phyloP scores from a whole-genome alignment of 2,113 vertebrate genomes.

The Dipodomys spectabilis region DNA sequence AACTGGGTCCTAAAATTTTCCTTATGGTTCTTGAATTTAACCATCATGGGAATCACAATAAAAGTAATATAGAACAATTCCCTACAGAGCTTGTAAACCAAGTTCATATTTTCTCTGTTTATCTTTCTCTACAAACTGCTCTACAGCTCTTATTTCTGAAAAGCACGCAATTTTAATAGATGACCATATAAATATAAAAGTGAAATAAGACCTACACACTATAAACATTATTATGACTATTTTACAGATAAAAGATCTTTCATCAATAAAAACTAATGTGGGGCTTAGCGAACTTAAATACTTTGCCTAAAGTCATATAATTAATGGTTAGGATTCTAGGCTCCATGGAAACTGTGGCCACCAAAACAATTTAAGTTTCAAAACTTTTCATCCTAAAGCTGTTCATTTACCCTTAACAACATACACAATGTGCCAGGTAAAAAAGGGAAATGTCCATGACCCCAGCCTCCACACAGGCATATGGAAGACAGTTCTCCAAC shows the following conservation, averaged over 20 bases:
- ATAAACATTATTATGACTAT: constrained; percentile 19
- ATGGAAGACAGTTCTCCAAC: neutral
- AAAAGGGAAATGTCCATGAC: neutral
- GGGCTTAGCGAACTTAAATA: neutral
- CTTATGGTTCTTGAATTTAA: constrained; percentile 26
- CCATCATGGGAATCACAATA: constrained; percentile 12
- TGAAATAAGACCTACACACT: constrained; percentile 32
- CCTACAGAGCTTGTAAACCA: neutral
- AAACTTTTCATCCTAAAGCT: neutral
- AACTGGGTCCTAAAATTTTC: neutral
- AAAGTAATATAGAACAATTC: neutral
- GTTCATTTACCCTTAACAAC: neutral
- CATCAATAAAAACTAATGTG: neutral
- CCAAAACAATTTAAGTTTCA: neutral
- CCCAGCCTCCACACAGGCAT: neutral
- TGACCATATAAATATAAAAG: constrained; percentile 35
- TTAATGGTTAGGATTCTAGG: neutral
- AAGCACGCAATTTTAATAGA: constrained; percentile 37
- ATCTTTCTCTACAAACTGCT: neutral
- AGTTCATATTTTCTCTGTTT: neutral
- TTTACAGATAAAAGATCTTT: constrained; percentile 25
- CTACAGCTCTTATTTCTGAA: neutral
- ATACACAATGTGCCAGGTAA: neutral
- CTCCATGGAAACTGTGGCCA: neutral
- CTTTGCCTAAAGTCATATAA: neutral